Evolutionary conservation across 2,113 vertebrate species (phyloP), one percentile per base, ranked within the genome.

Genomic region (Salvelinus sp.): DNA sequence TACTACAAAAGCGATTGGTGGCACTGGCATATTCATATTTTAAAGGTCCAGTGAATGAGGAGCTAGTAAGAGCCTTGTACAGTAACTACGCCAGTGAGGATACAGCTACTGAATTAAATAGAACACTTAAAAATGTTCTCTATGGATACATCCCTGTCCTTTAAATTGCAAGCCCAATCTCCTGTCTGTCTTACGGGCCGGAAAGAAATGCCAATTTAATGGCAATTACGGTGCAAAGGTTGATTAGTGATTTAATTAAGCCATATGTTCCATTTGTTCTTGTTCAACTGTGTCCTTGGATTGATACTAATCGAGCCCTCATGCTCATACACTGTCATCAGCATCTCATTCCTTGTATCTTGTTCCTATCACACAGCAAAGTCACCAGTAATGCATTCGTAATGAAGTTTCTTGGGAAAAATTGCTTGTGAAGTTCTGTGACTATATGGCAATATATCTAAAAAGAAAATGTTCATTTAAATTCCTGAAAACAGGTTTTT

Each of bases 221-320:
- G 69, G 4, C 10, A 9, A 70, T 50, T 50, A 50, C n/a, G 6
- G 69, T 25, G 22, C 65, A 38, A 68, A 38, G 28, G 30, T 68
- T 30, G 20, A 68, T 33, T 68, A 68, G 6, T 38, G 16, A 68
- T 38, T 38, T 68, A 18, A 68, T 68, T 20, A 33, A 38, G 66
- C 30, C 28, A 16, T n/a, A 14, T 16, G 3, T 64, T 28, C 64
- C 64, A 27, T 67, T 67, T 67, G 65, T 33, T 33, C 27, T 38
- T 67, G 28, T 18, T 68, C 66, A 44, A 14, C 66, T 67, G 28
- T 70, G 44, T 22, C 47, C 47, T 70, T 23, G 47, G 69, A 50
- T 50, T 22, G 22, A 48, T 70, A 6, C 14, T 48, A 14, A 14
- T 70, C 5, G 25, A 23, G 66, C 20, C n/a, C 58, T 62, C 58